These are phyloP conservation scores for Hemichromis elongatus DNA, from an alignment of 2,113 vertebrate species.

Conservation along the genomic window DNA sequence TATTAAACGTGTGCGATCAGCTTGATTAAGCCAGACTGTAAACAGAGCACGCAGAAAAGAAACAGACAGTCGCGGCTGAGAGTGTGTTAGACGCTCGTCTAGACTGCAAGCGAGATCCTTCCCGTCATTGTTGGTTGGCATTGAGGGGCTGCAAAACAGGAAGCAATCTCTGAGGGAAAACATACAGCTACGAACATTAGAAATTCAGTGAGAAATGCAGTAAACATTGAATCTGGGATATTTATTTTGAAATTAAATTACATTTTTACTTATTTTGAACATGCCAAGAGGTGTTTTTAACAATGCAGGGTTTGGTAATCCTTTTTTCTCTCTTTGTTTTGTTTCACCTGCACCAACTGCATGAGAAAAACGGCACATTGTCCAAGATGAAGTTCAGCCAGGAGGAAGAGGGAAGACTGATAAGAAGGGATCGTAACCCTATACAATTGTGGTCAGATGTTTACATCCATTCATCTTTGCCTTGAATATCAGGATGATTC, in stretches of 20 bases:
- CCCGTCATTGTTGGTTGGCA: slow-evolving; percentile 65
- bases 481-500: neutral
- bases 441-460: neutral
- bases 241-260: neutral
- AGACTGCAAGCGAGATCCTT: slow-evolving; percentile 63
- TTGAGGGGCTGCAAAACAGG: slow-evolving; percentile 66
- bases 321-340: neutral
- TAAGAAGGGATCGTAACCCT: neutral
- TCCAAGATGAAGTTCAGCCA: neutral
- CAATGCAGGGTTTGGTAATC: neutral
- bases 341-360: neutral
- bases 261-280: neutral
- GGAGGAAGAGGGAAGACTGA: neutral
- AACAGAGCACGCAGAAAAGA: slow-evolving; percentile 27
- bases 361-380: neutral
- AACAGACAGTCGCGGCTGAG: slow-evolving; percentile 1
- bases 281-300: neutral
- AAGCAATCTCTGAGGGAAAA: slow-evolving; percentile 47
- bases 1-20: neutral
- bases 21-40: neutral
- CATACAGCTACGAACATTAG: neutral
- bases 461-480: neutral
- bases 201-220: neutral
- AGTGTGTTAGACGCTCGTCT: slow-evolving; percentile 54
- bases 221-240: neutral